Evolutionary conservation across 2,797 vertebrate species (phyloP), one percentile per base, ranked within the genome.

Genomic region (Phylloscopus collybita): DNA sequence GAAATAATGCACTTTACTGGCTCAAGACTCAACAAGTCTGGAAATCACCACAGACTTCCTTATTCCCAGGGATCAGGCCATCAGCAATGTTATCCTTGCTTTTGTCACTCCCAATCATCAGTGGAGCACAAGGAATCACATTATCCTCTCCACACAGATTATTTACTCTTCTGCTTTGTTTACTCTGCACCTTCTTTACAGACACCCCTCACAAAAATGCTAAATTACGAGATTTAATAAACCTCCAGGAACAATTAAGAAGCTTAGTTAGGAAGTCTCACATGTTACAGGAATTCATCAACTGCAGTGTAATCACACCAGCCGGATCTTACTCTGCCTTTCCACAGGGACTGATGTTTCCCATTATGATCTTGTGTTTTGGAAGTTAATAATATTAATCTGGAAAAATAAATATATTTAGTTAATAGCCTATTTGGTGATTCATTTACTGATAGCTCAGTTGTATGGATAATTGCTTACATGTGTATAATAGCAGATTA

Each of bases 51-150:
- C 34, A 36, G 11, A 21, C 5, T 4, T 59, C 40, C 17, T 26
- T 5, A 3, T 34, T 30, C 21, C 83, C 18, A 5, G 38, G 10
- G 23, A 45, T 17, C 38, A 40, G 49, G 29, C 17, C 59, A 45
- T 3, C 17, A 64, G 61, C 47, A 71, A 56, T 20, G 56, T 26
- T 6, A 2, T 16, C 13, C 2, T 38, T 10, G 17, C 11, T 47
- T 22, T 19, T 18, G 16, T 13, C 1, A 1, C 25, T 53, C 8
- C 53, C 57, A 45, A 0, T 2, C 40, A 29, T 3, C 51, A 36
- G 16, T 0, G 0, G 45, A 76, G 30, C 20, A 15, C 2, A 1
- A 80, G 70, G 49, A 73, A 67, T 21, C 14, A 27, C 10, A 4
- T 23, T 22, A 38, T 42, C 9, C 19, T 36, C 27, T 21, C 36